phyloP scores from a whole-genome alignment of 2,888 invertebrate genomes.

The Epinotia ramella region DNA sequence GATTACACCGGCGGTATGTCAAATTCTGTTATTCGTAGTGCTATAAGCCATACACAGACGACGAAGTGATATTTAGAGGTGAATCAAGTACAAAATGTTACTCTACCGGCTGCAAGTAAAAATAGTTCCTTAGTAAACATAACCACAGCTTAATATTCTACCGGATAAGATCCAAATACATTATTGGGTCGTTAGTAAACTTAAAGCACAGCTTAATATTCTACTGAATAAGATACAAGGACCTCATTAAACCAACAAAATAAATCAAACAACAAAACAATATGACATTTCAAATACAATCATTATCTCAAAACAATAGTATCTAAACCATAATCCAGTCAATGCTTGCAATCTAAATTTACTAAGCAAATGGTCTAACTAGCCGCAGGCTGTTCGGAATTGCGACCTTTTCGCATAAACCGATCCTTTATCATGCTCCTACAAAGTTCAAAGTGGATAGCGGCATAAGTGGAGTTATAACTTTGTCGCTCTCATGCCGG shows the following conservation, averaged over 20 bases:
- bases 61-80: too few species aligned
- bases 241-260: conserved; percentile 32
- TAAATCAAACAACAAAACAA: conserved; percentile 39
- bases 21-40: too few species aligned
- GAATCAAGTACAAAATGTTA: too few species aligned
- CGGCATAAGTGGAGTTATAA: conserved; percentile 22
- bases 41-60: too few species aligned
- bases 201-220: neutral
- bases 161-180: conserved; percentile 1
- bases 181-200: neutral
- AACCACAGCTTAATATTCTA: neutral
- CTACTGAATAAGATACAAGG: conserved; percentile 10
- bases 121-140: too few species aligned
- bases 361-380: conserved; percentile 53
- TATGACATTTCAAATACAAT: conserved; percentile 31
- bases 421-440: conserved; percentile 17
- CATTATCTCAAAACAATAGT: conserved; percentile 48
- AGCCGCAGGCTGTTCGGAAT: conserved; percentile 51
- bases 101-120: too few species aligned
- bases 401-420: conserved; percentile 52
- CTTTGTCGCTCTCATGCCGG: conserved; percentile 32
- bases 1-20: too few species aligned
- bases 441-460: conserved; percentile 43
- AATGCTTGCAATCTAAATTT: conserved; percentile 47
- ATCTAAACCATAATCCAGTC: conserved; percentile 51